Evolutionary conservation across 2,888 invertebrate genomes (phyloP), one percentile per base, ranked within the genome.

Genomic region (Blera fallax): DNA sequence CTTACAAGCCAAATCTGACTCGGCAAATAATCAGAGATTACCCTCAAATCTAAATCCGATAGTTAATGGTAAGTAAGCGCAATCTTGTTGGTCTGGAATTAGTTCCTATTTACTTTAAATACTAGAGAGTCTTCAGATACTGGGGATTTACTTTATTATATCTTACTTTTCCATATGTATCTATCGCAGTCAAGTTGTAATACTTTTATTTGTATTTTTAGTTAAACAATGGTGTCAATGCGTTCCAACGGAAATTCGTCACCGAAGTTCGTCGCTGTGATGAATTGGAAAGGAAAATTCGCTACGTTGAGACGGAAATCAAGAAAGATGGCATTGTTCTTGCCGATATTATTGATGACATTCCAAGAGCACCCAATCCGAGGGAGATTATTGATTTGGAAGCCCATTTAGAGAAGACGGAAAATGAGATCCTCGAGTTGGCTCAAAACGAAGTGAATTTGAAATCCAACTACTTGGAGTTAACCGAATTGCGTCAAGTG

Each of bases 321-420:
- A 94, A 94, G 89, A 96, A 96, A 91, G 97, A 97, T 89, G 94
- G 93, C 37, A 96, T 97, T 69, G 94, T 94, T 3, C 94, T 97
- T 91, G 93, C 94, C 4, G 96, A 96, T 87, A 94, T 95, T 34
- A 93, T 94, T 10, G 95, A 96, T 56, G 93, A 94, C 78, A 91
- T 93, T 72, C 96, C 96, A 8, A 94, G 95, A 87, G 96, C 96
- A 2, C 96, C 96, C 1, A 95, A 95, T 89, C 96, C 96, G 18
- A 93, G 96, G 72, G 96, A 96, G 91, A 96, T 97, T 92, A 96
- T 96, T 87, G 97, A 97, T 88, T 90, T 92, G 70, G 92, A 97
- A 95, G 97, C 97, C 1, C 98, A 98, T 89, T 94, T 99, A 91
- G 99, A 99, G 92, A 98, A 98, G 93, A 96, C 98, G 56, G 99